Base-by-base conservation (phyloP, 2,797 vertebrate genomes). In the Distichodus sexfasciatus region DNA sequence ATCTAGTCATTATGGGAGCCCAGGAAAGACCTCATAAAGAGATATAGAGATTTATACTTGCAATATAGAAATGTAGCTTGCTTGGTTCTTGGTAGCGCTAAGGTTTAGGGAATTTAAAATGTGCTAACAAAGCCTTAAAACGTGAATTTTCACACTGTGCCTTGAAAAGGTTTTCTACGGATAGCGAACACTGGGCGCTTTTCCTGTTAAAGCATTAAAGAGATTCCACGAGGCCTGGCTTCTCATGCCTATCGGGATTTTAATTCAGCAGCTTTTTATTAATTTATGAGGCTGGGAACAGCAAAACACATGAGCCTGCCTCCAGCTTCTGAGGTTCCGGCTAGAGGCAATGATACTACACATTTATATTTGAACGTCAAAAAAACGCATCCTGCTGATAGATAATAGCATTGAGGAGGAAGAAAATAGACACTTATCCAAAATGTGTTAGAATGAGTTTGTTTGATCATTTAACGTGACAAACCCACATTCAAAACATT, bases 131-230 rank as follows among this genome's bases (percentile, higher is more conserved):
- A 44, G 58, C 43, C 53, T 47, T 69, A 61, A 66, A 51, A 66
- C 69, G 47, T 71, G 59, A 61, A 57, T 63, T 77, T 77, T 71
- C 66, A 71, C 75, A 71, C 66, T 62, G 43, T 67, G 53, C 67
- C 58, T 23, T 74, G 67, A 66, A 51, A 57, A 59, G 66, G 60
- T 72, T 75, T 75, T 75, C 64, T 78, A 60, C 38, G 9, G 8
- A 17, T 23, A 48, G 35, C 8, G 51, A 72, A 69, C 41, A 65
- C 55, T 72, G 69, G 60, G 63, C 62, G 43, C 24, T 23, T 54
- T n/a, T 78, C 43, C 66, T 35, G 54, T 75, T 64, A 60, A 72
- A 59, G 72, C 53, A 59, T 71, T 71, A 31, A 50, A 50, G 28
- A 70, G 71, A 70, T 53, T 69, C 54, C 38, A 31, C 17, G 46